Conservation (phyloP, 2,888 invertebrate genomes). For the Tipula vernalis region DNA sequence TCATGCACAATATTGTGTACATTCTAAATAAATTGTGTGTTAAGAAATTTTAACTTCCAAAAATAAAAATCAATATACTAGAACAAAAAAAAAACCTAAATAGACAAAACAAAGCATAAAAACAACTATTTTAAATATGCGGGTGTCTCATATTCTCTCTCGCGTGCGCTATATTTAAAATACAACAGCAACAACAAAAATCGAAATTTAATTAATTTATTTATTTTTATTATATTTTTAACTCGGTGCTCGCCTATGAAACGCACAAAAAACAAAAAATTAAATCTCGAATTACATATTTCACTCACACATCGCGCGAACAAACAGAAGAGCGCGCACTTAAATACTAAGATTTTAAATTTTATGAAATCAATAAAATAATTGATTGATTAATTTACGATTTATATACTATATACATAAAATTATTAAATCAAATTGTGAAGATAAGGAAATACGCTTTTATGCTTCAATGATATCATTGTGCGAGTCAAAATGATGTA, state of each 20-base stretch:
- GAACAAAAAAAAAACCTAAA: background rate
- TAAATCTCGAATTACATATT: background rate
- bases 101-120: background rate
- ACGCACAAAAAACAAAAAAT: background rate
- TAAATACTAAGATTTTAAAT: background rate
- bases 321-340: background rate
- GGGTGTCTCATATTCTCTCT: background rate
- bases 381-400: background rate
- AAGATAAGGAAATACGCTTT: background rate
- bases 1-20: background rate
- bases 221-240: background rate
- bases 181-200: background rate
- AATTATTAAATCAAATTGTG: too few relatives aligned
- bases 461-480: background rate
- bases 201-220: background rate
- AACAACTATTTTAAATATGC: background rate
- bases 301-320: background rate
- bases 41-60: background rate
- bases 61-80: background rate
- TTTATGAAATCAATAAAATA: background rate
- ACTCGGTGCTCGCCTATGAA: background rate
- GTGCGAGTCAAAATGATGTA: background rate
- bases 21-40: background rate
- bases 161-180: background rate
- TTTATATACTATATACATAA: background rate